Base-by-base conservation (phyloP, 2,113 vertebrate genomes). In the Notothenia rossii region DNA sequence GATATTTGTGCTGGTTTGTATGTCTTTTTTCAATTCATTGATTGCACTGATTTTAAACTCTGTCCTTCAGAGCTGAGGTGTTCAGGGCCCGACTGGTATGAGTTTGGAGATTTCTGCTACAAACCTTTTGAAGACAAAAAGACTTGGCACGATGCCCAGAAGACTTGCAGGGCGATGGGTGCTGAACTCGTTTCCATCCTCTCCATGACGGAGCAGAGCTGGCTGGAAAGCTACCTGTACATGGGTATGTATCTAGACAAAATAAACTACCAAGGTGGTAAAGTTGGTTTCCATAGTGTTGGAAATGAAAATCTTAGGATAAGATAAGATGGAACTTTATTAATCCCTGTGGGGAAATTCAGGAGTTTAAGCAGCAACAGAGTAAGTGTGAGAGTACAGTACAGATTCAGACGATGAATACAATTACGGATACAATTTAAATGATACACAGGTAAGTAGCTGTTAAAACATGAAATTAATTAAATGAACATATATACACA, bases 101-200 rank as follows among this genome's bases (percentile, higher is more conserved):
- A 95, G 88, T 95, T 96, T 63, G 94, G 94, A 25, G 94, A 94
- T 0, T 95, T 91, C 88, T 96, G 95, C 94, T 96, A 96, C 88
- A 94, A 95, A 82, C 91, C 94, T 1, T 95, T 89, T 2, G 29
- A 0, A 1, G 91, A 93, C 40, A 92, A 83, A 73, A 92, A 84
- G 77, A 95, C 95, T 0, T 96, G 95, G 95, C 59, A 64, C 0
- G 50, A 46, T 0, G 93, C 95, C 4, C 90, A 72, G 22, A 0
- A 45, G 0, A 46, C 53, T 25, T 96, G 95, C 82, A 89, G 92
- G 74, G 59, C 12, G 12, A 20, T 88, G 45, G 94, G 92, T 0
- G 94, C 94, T 0, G 94, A 96, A 3, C 93, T 95, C 2, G 87
- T 92, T 5, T 96, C 95, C 66, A 88, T 96, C 56, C 72, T 53